phyloP scores from a whole-genome alignment of 2,113 vertebrate genomes.

The Notarius lentiginosus region DNA sequence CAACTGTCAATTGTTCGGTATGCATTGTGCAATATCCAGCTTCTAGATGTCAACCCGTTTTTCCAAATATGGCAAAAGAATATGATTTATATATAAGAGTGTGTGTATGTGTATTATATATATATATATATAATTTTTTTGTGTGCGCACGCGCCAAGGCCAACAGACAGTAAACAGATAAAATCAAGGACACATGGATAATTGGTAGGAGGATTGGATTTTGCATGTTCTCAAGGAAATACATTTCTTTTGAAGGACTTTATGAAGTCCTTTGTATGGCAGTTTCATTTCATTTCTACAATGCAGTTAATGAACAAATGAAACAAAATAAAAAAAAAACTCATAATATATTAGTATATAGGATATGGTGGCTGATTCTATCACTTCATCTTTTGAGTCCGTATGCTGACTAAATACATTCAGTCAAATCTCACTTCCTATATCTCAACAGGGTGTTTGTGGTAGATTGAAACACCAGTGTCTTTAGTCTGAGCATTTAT shows the following conservation, averaged over 20 bases:
- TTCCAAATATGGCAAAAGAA: slow-evolving; percentile 39
- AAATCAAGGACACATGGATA: not conserved
- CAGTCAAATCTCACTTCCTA: not conserved
- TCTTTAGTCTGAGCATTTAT: slow-evolving; percentile 45
- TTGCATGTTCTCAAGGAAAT: not conserved
- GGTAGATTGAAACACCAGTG: slow-evolving; percentile 21
- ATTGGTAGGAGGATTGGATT: not conserved
- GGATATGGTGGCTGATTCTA: slow-evolving; percentile 14
- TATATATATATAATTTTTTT: not conserved
- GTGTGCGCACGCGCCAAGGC: not conserved
- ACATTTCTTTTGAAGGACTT: not conserved
- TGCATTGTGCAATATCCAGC: slow-evolving; percentile 55
- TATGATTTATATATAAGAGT: slow-evolving; percentile 8
- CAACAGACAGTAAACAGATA: slow-evolving; percentile 16
- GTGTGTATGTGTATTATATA: not conserved
- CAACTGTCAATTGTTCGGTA: slow-evolving; percentile 22
- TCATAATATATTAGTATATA: not conserved
- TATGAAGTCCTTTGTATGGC: not conserved
- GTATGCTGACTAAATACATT: not conserved
- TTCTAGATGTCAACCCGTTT: slow-evolving; percentile 35
- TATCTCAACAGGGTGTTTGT: slow-evolving; percentile 14
- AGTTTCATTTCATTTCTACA: not conserved
- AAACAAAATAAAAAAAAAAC: not conserved
- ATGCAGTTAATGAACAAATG: not conserved
- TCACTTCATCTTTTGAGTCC: slow-evolving; percentile 23